These are phyloP conservation scores for Intellagama lesueurii DNA, from an alignment of 2,797 vertebrate species.

Conservation along the genomic window DNA sequence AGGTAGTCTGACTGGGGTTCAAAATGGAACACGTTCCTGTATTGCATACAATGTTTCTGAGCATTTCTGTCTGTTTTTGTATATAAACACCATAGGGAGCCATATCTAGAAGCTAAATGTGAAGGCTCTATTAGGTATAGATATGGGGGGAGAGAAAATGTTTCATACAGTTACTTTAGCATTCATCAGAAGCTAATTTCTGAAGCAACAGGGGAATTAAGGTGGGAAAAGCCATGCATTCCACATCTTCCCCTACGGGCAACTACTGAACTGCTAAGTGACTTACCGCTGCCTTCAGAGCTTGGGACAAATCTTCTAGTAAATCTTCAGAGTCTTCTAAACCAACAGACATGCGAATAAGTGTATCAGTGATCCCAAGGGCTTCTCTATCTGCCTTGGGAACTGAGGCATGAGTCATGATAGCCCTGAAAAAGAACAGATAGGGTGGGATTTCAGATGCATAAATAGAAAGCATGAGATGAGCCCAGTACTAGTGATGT, in stretches of 20 bases:
- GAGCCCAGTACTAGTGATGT: too few relatives aligned
- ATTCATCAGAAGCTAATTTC: not conserved
- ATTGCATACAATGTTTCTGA: too few relatives aligned
- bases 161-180: not conserved
- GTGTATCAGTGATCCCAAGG: constrained; percentile 90
- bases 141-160: too few relatives aligned
- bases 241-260: not conserved
- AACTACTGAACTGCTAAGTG: not conserved
- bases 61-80: too few relatives aligned
- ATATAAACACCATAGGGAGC: too few relatives aligned
- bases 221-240: not conserved
- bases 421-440: constrained; percentile 78
- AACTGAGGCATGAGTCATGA: constrained; percentile 93
- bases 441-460: not conserved
- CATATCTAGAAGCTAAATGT: too few relatives aligned
- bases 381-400: constrained; percentile 79
- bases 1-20: too few relatives aligned
- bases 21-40: too few relatives aligned
- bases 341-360: constrained; percentile 92
- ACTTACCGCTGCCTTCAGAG: constrained; percentile 88
- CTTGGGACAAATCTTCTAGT: constrained; percentile 87
- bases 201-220: not conserved
- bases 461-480: not conserved
- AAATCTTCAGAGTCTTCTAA: constrained; percentile 91
- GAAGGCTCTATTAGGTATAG: too few relatives aligned